Evolutionary conservation across 1,140 invertebrate genomes (phyloP), one percentile per base, ranked within the genome.

Genomic region (Caerostris extrusa): DNA sequence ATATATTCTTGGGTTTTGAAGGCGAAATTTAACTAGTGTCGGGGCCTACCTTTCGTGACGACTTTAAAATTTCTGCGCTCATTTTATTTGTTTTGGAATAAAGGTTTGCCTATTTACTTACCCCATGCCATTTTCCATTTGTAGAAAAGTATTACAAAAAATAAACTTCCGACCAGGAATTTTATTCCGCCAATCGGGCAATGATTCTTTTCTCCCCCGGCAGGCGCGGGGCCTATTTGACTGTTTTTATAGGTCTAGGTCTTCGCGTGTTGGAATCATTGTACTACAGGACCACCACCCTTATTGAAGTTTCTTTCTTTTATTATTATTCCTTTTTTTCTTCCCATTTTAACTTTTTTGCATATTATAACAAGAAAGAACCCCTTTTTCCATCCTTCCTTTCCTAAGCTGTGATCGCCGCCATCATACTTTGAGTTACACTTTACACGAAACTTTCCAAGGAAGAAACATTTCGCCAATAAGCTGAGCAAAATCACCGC

Each of bases 401-500:
- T 50, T 64, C 57, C 58, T 17, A 55, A 60, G n/a, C 19, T 81
- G 86, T 93, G 92, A 93, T 93, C 87, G 92, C 87, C 71, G 92
- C 92, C 86, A 93, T 93, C 85, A 93, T 93, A 93, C 92, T 93
- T 93, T 93, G 92, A 89, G 92, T 89, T 89, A 89, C 92, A 93
- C 83, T 93, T 93, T 93, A 93, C 92, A 93, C 92, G 92, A 81
- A 89, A 93, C 60, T 64, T 57, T 89, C 12, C 17, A 83, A 67
- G 50, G 64, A 89, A 67, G 67, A 58, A 89, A 88, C 85, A 89
- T 93, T 93, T 93, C 86, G 71, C 92, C 92, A 93, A 93, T 93
- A 93, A 88, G 69, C 53, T 60, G 85, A 50, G 34, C 57, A 50
- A 89, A 93, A 93, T 93, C 92, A 89, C 92, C 86, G 92, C 92